Percentiles rank a stretch among this genome's conserved stretches.
These are phyloP conservation scores for Tetrao urogallus DNA, from an alignment of 2,113 vertebrate genomes.

Conservation along the genomic window DNA sequence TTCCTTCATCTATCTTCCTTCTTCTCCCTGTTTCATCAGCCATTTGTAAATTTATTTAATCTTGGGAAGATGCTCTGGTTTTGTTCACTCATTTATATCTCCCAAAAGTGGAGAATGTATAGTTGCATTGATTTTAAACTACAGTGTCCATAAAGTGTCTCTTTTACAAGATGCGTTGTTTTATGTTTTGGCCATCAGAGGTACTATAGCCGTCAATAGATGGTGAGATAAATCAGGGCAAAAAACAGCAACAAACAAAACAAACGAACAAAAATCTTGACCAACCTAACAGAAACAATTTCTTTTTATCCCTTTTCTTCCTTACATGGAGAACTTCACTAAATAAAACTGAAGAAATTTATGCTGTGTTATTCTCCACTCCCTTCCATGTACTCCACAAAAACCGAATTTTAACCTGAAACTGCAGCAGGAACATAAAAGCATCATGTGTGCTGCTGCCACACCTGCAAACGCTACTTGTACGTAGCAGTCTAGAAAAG, in stretches of 20 bases:
- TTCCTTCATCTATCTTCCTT: too few relatives aligned
- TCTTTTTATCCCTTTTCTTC: not conserved
- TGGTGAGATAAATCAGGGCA: not conserved
- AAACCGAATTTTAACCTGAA: not conserved
- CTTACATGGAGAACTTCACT: not conserved
- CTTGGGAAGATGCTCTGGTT: not conserved
- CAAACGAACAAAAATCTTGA: not conserved
- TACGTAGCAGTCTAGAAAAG: not conserved
- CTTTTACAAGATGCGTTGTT: not conserved
- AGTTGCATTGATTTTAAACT: not conserved
- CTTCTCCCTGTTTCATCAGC: not conserved
- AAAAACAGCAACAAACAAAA: not conserved
- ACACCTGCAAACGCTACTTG: not conserved
- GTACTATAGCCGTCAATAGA: not conserved
- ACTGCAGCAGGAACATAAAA: not conserved
- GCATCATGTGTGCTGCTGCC: rapidly evolving
- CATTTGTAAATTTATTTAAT: not conserved
- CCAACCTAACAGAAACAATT: not conserved
- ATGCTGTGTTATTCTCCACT: not conserved
- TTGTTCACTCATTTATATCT: not conserved
- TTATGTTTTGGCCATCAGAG: not conserved
- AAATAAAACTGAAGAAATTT: not conserved
- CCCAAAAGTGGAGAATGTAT: not conserved
- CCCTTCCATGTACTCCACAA: not conserved
- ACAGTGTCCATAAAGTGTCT: not conserved